These are phyloP conservation scores for Drosophila obscura DNA, from an alignment of 1,140 invertebrate species.

Conservation along the genomic window DNA sequence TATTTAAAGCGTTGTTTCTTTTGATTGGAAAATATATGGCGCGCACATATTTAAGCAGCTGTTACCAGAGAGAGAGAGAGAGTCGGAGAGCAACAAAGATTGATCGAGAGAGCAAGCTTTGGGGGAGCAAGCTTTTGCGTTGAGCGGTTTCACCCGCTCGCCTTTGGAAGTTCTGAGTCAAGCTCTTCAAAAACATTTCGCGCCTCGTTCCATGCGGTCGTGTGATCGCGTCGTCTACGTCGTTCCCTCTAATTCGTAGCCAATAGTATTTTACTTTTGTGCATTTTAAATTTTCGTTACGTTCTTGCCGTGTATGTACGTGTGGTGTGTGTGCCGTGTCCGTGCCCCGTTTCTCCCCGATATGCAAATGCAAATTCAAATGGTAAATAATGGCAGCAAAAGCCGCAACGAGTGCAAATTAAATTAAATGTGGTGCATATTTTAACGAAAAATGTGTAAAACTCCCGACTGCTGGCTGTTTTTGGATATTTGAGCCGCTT, in stretches of 20 bases:
- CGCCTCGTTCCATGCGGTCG: conserved; percentile 42
- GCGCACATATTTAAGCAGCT: conserved; percentile 66
- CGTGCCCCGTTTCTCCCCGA: conserved; percentile 41
- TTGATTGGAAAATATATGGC: conserved; percentile 63
- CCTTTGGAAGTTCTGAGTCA: conserved; percentile 36
- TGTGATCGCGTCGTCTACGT: conserved; percentile 7
- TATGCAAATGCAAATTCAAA: conserved; percentile 59
- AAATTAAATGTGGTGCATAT: conserved; percentile 60
- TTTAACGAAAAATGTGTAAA: conserved; percentile 29
- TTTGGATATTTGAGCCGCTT: not conserved
- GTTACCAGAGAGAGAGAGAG: conserved; percentile 5
- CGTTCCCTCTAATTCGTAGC: not conserved
- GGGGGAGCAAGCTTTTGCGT: conserved; percentile 19
- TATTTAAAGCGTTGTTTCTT: conserved; percentile 62
- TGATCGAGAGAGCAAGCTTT: conserved; percentile 1
- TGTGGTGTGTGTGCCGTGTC: conserved; percentile 34
- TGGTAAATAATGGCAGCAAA: conserved; percentile 51
- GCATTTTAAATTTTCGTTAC: conserved; percentile 49
- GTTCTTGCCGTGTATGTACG: conserved; percentile 34
- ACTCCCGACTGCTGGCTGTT: conserved; percentile 16
- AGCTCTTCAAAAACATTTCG: conserved; percentile 17
- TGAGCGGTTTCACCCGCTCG: conserved; percentile 9
- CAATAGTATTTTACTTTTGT: conserved; percentile 48
- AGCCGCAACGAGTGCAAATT: conserved; percentile 47
- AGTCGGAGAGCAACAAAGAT: not conserved